Percentiles rank a stretch among this genome's conserved stretches.
Evolutionary conservation across 2,888 invertebrate genomes (phyloP).

Genomic region (Ophonus ardosiacus): DNA sequence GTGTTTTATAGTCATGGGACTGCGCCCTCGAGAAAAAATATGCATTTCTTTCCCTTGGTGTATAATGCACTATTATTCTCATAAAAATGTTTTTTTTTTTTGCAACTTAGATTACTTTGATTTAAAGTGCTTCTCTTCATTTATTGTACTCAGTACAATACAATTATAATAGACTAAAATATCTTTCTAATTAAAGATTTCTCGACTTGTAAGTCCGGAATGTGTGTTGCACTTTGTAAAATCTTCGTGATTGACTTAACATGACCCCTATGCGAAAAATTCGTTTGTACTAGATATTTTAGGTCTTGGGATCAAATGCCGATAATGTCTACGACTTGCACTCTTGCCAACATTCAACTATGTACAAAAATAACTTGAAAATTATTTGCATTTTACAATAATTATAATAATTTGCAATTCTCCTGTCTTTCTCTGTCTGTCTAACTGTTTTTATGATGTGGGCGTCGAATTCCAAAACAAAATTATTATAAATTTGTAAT

Average conservation of each 20-base stretch:
- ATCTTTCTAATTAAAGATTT: neutral
- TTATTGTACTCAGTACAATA: too few species aligned
- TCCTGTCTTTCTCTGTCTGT: neutral
- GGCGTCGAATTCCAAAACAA: slow-evolving; percentile 34
- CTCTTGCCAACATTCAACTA: neutral
- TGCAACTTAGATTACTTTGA: too few species aligned
- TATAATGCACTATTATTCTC: too few species aligned
- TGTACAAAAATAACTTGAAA: slow-evolving; percentile 45
- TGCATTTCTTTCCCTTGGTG: too few species aligned
- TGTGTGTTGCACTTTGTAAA: neutral
- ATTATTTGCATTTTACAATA: neutral
- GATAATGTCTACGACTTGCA: slow-evolving; percentile 45
- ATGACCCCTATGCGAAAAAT: slow-evolving; percentile 27
- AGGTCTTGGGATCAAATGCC: slow-evolving; percentile 44
- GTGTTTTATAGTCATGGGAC: too few species aligned
- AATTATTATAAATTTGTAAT: slow-evolving; percentile 45
- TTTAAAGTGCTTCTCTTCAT: too few species aligned
- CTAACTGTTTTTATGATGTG: neutral
- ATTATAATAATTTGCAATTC: neutral
- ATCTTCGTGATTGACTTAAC: slow-evolving; percentile 14
- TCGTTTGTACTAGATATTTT: slow-evolving; percentile 1
- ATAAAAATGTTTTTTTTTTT: too few species aligned
- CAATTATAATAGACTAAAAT: neutral
- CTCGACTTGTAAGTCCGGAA: neutral
- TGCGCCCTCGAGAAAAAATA: too few species aligned